These are phyloP conservation scores for Heteromurus nitidus DNA, from an alignment of 2,888 invertebrate species.

Conservation along the genomic window DNA sequence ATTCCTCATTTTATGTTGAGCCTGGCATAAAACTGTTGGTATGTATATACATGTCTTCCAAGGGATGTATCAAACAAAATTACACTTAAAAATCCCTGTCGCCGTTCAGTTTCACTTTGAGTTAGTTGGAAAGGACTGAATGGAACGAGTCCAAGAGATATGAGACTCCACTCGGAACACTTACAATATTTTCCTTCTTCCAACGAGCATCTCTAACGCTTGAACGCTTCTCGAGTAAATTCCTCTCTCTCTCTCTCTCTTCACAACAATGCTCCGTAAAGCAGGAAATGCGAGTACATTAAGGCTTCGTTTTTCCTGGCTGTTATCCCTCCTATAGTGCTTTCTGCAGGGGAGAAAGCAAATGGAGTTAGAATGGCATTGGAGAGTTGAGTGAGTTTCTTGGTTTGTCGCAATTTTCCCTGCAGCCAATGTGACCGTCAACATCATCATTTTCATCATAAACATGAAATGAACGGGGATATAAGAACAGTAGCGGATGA, in stretches of 20 bases:
- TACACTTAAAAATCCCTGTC: too few species aligned
- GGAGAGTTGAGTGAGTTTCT: neutral
- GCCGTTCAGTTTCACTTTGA: neutral
- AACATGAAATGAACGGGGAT: constrained; percentile 11
- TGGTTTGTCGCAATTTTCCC: constrained; percentile 30
- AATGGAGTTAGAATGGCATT: neutral
- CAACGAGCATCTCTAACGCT: neutral
- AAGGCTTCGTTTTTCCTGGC: neutral
- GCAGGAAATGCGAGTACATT: constrained; percentile 14
- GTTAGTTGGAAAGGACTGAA: neutral
- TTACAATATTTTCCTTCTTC: neutral
- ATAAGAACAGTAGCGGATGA: constrained; percentile 9
- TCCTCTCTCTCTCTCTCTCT: neutral
- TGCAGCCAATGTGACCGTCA: constrained; percentile 24
- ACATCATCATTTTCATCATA: constrained; percentile 18
- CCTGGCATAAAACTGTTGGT: neutral
- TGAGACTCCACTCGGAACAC: neutral
- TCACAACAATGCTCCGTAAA: neutral
- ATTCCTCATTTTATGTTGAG: too few species aligned
- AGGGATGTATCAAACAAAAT: neutral
- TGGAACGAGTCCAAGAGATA: neutral
- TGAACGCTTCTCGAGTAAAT: neutral
- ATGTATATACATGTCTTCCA: neutral
- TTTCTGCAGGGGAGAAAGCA: neutral
- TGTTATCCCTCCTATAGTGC: neutral